Evolutionary conservation across 2,888 invertebrate genomes (phyloP).

Genomic region (Perdita meconis): DNA sequence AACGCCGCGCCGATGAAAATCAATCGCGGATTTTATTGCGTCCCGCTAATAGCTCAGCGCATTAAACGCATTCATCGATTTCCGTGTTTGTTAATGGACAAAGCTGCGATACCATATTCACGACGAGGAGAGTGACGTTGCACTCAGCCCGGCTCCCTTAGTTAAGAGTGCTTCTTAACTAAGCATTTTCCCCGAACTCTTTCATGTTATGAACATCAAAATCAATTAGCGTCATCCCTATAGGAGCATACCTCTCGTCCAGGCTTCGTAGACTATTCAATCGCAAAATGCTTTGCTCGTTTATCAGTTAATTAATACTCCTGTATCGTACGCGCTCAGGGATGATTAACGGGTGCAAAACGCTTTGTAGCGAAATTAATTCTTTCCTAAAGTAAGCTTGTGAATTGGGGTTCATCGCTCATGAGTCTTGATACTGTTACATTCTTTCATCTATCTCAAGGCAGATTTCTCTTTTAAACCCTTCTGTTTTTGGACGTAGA

Average conservation of each 20-base stretch:
- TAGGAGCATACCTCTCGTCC: not conserved
- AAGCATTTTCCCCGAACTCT: conserved; percentile 54
- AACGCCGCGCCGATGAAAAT: conserved; percentile 38
- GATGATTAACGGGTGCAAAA: conserved; percentile 16
- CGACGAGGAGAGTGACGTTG: conserved; percentile 9
- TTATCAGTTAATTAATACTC: conserved; percentile 40
- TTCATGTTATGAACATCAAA: conserved; percentile 43
- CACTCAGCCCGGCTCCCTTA: not conserved
- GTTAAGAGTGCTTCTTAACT: conserved; percentile 32
- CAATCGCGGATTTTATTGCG: conserved; percentile 53
- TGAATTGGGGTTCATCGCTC: too few species aligned
- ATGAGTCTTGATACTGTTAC: too few species aligned
- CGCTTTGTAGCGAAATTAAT: not conserved
- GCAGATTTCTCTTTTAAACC: too few species aligned
- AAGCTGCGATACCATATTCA: conserved; percentile 51
- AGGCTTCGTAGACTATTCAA: not conserved
- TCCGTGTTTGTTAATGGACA: conserved; percentile 57
- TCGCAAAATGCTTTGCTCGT: not conserved
- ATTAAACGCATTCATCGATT: conserved; percentile 57
- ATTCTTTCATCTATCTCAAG: too few species aligned
- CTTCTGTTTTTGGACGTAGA: too few species aligned
- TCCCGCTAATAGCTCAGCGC: conserved; percentile 44
- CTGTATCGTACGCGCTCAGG: conserved; percentile 10
- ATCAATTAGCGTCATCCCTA: conserved; percentile 35
- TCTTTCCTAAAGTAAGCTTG: too few species aligned